phyloP scores from a whole-genome alignment of 2,888 invertebrate genomes.

The Tipula vernalis region DNA sequence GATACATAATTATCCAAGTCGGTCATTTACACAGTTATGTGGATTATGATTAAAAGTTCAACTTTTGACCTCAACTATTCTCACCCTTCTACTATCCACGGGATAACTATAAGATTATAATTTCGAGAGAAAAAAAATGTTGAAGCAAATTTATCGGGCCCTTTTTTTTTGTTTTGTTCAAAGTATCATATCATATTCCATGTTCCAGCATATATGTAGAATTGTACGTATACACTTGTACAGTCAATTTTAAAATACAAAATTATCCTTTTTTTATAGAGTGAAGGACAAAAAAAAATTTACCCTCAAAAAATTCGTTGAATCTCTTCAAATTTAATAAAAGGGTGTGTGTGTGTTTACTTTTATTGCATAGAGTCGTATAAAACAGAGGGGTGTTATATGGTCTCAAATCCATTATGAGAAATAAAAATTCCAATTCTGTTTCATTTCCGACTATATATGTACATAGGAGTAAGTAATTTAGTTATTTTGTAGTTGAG shows the following conservation, averaged over 20 bases:
- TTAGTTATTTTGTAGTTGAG: neutral
- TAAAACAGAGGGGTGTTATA: neutral
- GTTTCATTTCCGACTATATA: neutral
- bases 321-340: neutral
- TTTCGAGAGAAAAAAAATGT: neutral
- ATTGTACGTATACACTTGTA: neutral
- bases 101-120: neutral
- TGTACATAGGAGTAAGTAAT: neutral
- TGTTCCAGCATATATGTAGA: neutral
- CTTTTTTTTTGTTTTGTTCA: neutral
- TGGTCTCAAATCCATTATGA: neutral
- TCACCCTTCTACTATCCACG: neutral
- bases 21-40: neutral
- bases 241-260: neutral
- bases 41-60: neutral
- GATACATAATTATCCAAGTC: neutral
- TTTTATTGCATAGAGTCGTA: neutral
- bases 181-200: neutral
- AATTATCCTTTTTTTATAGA: neutral
- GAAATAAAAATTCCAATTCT: neutral
- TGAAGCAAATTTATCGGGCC: neutral
- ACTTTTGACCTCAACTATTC: neutral
- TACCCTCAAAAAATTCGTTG: neutral
- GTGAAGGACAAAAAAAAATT: neutral
- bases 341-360: neutral